Evolutionary conservation across 1,140 invertebrate species (phyloP).

Genomic region (Eciton burchellii): DNA sequence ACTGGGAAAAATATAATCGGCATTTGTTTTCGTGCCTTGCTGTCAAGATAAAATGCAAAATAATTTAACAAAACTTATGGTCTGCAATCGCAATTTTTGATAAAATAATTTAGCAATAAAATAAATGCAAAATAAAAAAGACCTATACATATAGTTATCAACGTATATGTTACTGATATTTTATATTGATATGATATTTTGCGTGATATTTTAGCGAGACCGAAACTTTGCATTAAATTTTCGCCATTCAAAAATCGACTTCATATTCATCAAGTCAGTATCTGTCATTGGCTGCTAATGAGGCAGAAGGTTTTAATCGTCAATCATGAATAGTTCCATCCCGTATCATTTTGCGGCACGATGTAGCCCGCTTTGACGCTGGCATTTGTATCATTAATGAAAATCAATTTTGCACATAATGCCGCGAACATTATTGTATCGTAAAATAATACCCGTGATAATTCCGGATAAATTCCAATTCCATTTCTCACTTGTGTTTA

Average conservation of each 20-base stretch:
- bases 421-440: conserved; percentile 36
- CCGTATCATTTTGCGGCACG: conserved; percentile 52
- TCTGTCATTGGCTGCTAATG: conserved; percentile 47
- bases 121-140: neutral
- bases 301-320: conserved; percentile 49
- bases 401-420: conserved; percentile 54
- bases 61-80: neutral
- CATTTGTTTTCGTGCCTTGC: neutral
- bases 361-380: conserved; percentile 31
- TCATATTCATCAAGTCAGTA: conserved; percentile 9
- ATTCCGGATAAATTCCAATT: conserved; percentile 51
- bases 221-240: neutral
- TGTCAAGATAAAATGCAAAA: neutral
- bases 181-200: neutral
- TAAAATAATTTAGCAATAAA: neutral
- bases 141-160: neutral
- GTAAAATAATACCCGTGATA: conserved; percentile 51
- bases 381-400: conserved; percentile 59
- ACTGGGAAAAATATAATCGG: conserved; percentile 5
- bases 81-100: neutral
- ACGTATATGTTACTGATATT: neutral
- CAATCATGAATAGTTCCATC: conserved; percentile 46
- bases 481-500: conserved; percentile 47
- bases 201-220: neutral
- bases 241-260: neutral